phyloP scores from a whole-genome alignment of 2,797 vertebrate genomes.

The Meriones psammophilus region DNA sequence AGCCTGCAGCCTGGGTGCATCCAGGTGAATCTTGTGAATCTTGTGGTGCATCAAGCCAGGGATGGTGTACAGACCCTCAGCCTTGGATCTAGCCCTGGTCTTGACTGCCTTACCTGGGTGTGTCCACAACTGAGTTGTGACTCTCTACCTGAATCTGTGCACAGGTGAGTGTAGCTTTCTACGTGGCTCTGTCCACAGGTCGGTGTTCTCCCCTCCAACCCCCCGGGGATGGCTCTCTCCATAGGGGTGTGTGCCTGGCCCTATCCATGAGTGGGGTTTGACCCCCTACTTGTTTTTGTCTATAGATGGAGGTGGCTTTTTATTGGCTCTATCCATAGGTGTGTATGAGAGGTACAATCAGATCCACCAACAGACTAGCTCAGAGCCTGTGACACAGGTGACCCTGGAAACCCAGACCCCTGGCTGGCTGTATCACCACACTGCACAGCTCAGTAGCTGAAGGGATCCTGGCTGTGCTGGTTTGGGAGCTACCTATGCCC shows the following conservation, averaged over 20 bases:
- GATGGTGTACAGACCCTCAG: too few relatives aligned
- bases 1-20: background rate
- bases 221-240: background rate
- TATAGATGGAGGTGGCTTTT: background rate
- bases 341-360: background rate
- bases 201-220: too few relatives aligned
- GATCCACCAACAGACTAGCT: background rate
- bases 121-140: background rate
- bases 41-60: too few relatives aligned
- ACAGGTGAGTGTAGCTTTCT: background rate
- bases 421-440: background rate
- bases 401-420: background rate
- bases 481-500: too few relatives aligned
- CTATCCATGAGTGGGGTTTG: background rate
- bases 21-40: background rate
- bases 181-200: background rate
- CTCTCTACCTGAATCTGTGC: background rate
- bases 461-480: background rate
- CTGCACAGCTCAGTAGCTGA: background rate
- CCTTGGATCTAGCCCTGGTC: too few relatives aligned
- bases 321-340: background rate
- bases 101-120: background rate
- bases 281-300: too few relatives aligned
- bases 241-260: background rate
- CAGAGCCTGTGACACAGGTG: background rate